Base-by-base conservation (phyloP, 2,888 invertebrate genomes). In the Malachius bipustulatus region DNA sequence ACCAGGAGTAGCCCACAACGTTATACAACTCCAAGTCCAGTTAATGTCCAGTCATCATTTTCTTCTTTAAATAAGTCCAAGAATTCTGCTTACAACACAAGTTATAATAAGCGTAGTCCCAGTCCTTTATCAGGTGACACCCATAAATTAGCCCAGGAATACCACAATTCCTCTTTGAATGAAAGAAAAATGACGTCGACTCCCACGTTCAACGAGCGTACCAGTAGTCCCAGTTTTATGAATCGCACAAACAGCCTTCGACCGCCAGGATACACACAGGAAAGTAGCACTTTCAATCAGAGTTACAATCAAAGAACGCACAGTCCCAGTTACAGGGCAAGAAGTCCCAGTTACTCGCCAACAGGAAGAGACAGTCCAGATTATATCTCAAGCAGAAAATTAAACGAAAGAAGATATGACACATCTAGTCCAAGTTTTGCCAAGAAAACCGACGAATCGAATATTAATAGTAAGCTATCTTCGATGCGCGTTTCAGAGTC, bases 341-440 rank as follows among this genome's bases (percentile, higher is more conserved):
- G 50, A 11, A 57, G 57, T 45, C 57, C 57, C 4, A 50, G 48
- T 35, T 57, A 50, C 32, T 48, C 47, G 16, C 52, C 52, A 13
- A 43, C 56, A 13, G 52, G 59, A 13, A 44, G 57, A 10, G 59
- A 60, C 37, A 62, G 62, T 48, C 60, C 63, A 0, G 60, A 60
- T 40, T 60, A 55, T 37, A 57, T 62, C 26, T 48, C 55, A 10
- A 59, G 57, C 34, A 56, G 55, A 43, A 55, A 50, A 38, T 41
- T 59, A 36, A 59, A 57, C 35, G 57, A 59, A 36, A 51, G 55
- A 40, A 46, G 59, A 24, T 55, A 49, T 39, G 56, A 58, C 34
- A 50, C 52, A 10, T 40, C 53, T 12, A 57, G 56, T 43, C 57
- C 56, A n/a, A 55, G 45, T 43, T 58, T 56, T 39, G 47, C 49